These are phyloP conservation scores for Hydrolagus affinis DNA, from an alignment of 2,113 vertebrate genomes.

Conservation along the genomic window DNA sequence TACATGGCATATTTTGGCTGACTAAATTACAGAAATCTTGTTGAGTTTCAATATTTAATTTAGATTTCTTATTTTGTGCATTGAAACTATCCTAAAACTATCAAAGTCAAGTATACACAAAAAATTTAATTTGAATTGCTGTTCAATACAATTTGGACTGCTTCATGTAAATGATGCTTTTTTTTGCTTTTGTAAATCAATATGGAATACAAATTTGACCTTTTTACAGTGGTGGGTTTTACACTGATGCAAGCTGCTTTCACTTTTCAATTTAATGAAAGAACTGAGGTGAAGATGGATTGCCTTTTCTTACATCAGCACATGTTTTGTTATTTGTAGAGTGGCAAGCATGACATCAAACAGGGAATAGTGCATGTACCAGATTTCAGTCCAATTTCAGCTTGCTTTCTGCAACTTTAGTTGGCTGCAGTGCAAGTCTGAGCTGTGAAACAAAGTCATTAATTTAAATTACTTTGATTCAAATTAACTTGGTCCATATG, in stretches of 20 bases:
- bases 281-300: conserved; percentile 10
- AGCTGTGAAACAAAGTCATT: conserved; percentile 6
- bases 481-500: background rate
- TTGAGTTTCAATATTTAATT: conserved; percentile 10
- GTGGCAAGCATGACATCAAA: background rate
- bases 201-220: background rate
- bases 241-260: background rate
- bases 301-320: background rate
- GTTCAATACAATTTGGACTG: background rate
- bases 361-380: background rate
- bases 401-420: background rate
- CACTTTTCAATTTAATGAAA: conserved; percentile 12
- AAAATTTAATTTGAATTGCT: conserved; percentile 5
- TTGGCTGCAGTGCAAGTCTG: background rate
- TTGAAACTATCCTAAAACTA: background rate
- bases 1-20: background rate
- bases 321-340: background rate
- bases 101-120: background rate
- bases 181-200: background rate
- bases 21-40: background rate
- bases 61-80: background rate
- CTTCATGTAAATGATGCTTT: background rate
- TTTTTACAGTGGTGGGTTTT: background rate
- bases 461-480: conserved; percentile 20
- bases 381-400: conserved; percentile 4